Evolutionary conservation across 2,113 vertebrate species (phyloP).

Genomic region (Chiloscyllium plagiosum): DNA sequence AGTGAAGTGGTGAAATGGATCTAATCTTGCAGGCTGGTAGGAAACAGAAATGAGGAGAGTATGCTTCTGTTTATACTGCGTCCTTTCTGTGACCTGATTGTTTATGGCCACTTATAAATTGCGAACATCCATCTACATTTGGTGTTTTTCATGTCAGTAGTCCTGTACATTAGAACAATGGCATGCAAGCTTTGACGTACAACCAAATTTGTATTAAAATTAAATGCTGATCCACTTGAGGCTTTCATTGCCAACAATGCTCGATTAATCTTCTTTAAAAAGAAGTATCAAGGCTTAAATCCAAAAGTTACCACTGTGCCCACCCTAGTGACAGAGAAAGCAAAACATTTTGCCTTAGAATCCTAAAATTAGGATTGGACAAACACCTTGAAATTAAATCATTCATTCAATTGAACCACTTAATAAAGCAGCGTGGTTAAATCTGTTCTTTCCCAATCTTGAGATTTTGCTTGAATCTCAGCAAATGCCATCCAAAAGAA

Average conservation of each 20-base stretch:
- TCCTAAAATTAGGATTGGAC: background rate
- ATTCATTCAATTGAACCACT: background rate
- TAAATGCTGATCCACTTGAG: background rate
- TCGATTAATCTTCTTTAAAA: background rate
- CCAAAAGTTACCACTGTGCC: background rate
- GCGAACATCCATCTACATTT: background rate
- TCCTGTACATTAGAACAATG: background rate
- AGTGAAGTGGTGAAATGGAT: background rate
- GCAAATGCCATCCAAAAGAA: background rate
- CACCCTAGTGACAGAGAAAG: background rate
- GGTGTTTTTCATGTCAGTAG: background rate
- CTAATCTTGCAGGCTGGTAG: background rate
- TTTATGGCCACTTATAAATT: background rate
- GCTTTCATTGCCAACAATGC: background rate
- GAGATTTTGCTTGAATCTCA: background rate
- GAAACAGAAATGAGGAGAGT: background rate
- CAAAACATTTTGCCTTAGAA: background rate
- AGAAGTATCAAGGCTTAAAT: background rate
- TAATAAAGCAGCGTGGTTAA: background rate
- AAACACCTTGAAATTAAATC: background rate
- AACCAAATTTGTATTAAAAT: constrained; percentile 13
- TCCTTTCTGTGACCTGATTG: constrained; percentile 16
- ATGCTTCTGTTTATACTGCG: background rate
- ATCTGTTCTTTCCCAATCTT: background rate
- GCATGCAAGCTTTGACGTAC: background rate